These are phyloP conservation scores for Theretra japonica DNA, from an alignment of 2,888 invertebrate genomes.

Conservation along the genomic window DNA sequence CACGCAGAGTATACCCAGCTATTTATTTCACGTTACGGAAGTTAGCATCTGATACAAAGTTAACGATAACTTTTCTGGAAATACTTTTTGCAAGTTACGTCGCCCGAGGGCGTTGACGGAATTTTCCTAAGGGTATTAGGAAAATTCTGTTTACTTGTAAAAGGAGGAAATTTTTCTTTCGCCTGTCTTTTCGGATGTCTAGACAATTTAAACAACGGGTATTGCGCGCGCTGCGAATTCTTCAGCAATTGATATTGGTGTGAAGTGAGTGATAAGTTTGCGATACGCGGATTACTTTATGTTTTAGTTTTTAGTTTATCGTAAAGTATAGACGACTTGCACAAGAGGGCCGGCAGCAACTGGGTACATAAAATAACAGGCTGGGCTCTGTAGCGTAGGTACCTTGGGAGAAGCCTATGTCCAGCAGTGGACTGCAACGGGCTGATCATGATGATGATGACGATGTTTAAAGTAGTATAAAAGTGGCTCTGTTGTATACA, in stretches of 20 bases:
- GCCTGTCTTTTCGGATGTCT: constrained; percentile 19
- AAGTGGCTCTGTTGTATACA: no score
- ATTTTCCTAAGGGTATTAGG: constrained; percentile 33
- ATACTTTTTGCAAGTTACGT: constrained; percentile 32
- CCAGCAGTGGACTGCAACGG: no score
- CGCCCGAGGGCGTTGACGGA: constrained; percentile 33
- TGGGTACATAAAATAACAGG: no score
- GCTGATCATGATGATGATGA: neutral
- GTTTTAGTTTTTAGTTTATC: neutral
- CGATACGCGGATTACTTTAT: neutral
- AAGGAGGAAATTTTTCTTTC: constrained; percentile 27
- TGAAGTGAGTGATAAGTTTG: constrained; percentile 18
- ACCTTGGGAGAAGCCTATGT: no score
- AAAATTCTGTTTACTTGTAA: constrained; percentile 27
- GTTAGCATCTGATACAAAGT: constrained; percentile 32
- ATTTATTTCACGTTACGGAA: constrained; percentile 29
- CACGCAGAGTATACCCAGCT: constrained; percentile 27
- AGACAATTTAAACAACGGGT: constrained; percentile 23
- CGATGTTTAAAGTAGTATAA: no score
- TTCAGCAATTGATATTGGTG: constrained; percentile 15
- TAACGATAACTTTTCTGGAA: constrained; percentile 32
- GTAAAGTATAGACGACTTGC: neutral
- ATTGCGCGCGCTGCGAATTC: constrained; percentile 4
- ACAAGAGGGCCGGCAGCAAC: no score
- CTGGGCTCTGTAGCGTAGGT: no score